A percentile compares a stretch with the other conserved stretches of the same genome.
phyloP scores from a whole-genome alignment of 2,113 vertebrate species.

The Tapirus terrestris region DNA sequence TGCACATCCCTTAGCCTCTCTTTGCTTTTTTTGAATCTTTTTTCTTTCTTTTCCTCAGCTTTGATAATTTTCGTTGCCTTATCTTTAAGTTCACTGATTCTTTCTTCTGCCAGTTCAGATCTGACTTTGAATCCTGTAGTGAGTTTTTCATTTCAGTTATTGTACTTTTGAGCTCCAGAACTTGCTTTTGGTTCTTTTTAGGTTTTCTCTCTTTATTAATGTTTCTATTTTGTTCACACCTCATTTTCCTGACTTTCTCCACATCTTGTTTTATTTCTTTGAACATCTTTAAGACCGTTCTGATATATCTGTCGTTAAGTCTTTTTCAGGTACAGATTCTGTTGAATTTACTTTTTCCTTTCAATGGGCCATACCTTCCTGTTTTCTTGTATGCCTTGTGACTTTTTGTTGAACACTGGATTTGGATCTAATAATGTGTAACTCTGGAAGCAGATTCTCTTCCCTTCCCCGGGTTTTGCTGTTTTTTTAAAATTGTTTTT shows the following conservation, averaged over 20 bases:
- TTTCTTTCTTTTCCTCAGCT: not conserved
- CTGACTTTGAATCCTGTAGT: not conserved
- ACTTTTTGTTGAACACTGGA: not conserved
- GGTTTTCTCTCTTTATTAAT: not conserved
- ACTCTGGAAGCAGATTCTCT: not conserved
- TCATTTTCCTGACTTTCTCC: not conserved
- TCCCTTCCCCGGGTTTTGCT: not conserved
- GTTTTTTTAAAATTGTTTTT: not conserved
- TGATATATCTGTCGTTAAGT: not conserved
- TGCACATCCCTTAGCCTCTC: not conserved
- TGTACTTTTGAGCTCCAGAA: not conserved
- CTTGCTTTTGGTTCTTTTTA: not conserved
- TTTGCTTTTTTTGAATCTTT: not conserved
- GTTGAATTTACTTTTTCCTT: not conserved
- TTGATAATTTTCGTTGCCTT: not conserved
- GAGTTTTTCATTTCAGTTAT: not conserved
- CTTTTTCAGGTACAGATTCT: not conserved
- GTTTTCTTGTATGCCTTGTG: not conserved
- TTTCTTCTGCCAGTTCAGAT: not conserved
- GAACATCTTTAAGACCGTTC: not conserved
- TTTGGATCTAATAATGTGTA: not conserved
- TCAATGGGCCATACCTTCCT: not conserved
- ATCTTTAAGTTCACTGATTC: not conserved
- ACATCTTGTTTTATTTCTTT: not conserved
- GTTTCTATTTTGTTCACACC: not conserved